Base-by-base conservation (phyloP, 2,797 vertebrate genomes). In the Apodemus agrarius region DNA sequence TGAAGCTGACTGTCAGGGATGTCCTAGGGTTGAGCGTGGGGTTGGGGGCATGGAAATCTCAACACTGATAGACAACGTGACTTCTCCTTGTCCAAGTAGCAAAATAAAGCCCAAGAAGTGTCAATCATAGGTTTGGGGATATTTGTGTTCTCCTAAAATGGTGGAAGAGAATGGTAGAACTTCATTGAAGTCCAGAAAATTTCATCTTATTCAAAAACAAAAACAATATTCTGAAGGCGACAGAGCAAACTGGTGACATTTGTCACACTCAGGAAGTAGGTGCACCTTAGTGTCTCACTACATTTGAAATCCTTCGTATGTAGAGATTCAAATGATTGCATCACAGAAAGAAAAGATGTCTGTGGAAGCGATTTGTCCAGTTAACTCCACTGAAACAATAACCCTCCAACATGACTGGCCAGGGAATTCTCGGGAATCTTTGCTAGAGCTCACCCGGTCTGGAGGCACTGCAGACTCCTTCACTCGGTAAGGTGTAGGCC, bases 131-230 rank as follows among this genome's bases (percentile, higher is more conserved):
- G 80, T 37, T 75, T 81, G 59, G 69, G 85, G 78, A 3, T 2
- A 46, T 78, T 37, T 40, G 83, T 26, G 40, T 6, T 61, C 87
- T 91, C 37, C 80, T 7, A 16, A 74, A 57, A 82, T 34, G 31
- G 37, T 3, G 16, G 29, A 37, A 19, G 12, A 80, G 8, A n/a
- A 26, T 79, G 49, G 49, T 21, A 6, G 84, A 76, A 63, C 89
- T 89, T 49, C 65, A 89, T 65, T 75, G 78, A 67, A 74, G 69
- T 67, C 61, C 92, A 59, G 75, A 93, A 57, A 76, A n/a, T 16
- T 82, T 59, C n/a, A 40, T 82, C 63, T 92, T 80, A 63, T 83
- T 90, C 75, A 89, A 95, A 92, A 93, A 37, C 14, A 61, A 86
- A 89, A 87, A 29, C 52, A 59, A 76, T 84, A 67, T 37, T 63